These are phyloP conservation scores for Psilopogon haemacephalus DNA, from an alignment of 2,113 vertebrate genomes.

Conservation along the genomic window DNA sequence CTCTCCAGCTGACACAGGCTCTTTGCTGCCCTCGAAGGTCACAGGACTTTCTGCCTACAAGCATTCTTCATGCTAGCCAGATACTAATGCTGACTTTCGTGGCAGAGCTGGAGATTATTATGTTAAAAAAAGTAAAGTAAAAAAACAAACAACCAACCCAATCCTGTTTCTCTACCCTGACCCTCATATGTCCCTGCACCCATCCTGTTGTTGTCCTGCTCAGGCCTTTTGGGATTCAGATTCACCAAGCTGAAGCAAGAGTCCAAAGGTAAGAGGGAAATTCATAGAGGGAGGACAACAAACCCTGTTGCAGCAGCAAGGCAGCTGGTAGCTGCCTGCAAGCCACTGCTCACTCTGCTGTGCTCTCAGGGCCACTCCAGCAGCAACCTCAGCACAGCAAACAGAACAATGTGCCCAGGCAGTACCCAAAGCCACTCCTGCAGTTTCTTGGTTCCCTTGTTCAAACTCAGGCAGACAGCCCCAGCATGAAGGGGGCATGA, in stretches of 20 bases:
- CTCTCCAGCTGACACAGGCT: background rate
- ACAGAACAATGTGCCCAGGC: fast-evolving
- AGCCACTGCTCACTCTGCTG: fast-evolving
- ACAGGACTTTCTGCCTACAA: background rate
- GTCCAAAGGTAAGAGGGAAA: background rate
- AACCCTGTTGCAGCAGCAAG: background rate
- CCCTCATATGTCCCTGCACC: too few species aligned
- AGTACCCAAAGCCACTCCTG: background rate
- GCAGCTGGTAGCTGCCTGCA: fast-evolving
- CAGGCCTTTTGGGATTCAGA: background rate
- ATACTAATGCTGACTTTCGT: background rate
- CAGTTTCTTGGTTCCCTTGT: background rate
- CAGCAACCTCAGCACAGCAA: background rate
- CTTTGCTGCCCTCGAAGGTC: background rate
- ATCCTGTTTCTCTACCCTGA: background rate
- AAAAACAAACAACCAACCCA: background rate
- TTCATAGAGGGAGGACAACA: fast-evolving
- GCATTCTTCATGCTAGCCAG: background rate
- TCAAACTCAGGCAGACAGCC: background rate
- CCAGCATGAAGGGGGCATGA: fast-evolving
- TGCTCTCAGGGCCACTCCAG: background rate
- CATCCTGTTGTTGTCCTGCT: background rate
- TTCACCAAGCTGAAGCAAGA: background rate
- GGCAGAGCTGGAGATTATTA: background rate
- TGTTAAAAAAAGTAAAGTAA: background rate